phyloP scores from a whole-genome alignment of 1,140 invertebrate genomes.

The Drosophila nannoptera region DNA sequence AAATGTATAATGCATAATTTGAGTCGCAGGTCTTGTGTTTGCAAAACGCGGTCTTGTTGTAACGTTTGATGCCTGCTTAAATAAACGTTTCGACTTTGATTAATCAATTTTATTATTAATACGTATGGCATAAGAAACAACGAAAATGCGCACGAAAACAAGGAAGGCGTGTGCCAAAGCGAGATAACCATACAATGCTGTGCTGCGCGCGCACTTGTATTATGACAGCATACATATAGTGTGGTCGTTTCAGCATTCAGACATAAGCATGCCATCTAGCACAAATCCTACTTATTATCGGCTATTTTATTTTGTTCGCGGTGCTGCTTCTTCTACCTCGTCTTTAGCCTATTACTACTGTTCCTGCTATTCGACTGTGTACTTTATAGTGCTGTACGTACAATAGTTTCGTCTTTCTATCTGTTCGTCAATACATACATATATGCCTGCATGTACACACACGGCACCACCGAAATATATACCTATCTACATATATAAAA shows the following conservation, averaged over 20 bases:
- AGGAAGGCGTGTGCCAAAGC: conserved; percentile 41
- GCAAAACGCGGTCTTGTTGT: conserved; percentile 29
- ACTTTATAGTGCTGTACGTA: conserved; percentile 71
- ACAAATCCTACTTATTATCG: conserved; percentile 63
- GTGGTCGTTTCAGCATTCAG: conserved; percentile 47
- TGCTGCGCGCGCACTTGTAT: conserved; percentile 43
- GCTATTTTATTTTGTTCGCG: conserved; percentile 74
- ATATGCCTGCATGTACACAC: conserved; percentile 57
- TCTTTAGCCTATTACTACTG: conserved; percentile 69
- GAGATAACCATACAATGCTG: conserved; percentile 37
- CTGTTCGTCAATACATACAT: conserved; percentile 64
- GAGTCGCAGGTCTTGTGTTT: conserved; percentile 22
- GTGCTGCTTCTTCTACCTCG: conserved; percentile 64
- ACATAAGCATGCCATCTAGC: conserved; percentile 48
- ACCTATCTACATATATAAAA: conserved; percentile 52
- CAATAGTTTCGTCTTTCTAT: conserved; percentile 57
- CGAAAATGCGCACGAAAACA: conserved; percentile 56
- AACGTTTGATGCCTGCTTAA: conserved; percentile 63
- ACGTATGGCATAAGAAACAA: conserved; percentile 70
- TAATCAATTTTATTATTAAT: conserved; percentile 78
- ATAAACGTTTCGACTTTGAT: conserved; percentile 65
- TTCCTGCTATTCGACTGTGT: conserved; percentile 60
- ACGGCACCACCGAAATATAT: conserved; percentile 45
- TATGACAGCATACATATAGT: conserved; percentile 43
- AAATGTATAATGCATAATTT: conserved; percentile 16